Evolutionary conservation across 2,797 vertebrate genomes (phyloP), one percentile per base, ranked within the genome.

Genomic region (Sitta carolinensis): DNA sequence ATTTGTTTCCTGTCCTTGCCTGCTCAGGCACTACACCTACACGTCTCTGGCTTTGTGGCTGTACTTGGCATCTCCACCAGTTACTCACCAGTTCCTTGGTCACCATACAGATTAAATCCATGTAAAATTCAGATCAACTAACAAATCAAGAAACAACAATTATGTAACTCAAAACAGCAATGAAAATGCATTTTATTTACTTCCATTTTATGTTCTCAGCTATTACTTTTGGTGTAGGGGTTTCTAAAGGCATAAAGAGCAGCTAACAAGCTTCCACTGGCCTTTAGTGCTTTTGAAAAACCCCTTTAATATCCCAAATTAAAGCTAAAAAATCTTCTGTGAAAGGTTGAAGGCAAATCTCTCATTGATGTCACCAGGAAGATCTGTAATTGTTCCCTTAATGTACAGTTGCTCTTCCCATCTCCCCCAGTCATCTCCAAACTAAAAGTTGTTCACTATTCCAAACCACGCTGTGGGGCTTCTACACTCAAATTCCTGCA

Each of bases 161-260:
- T 96, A 89, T 92, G 58, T 97, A 96, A 93, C 78, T 96, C 92
- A 95, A 96, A 96, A 89, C 95, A 94, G 95, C 95, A 95, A 95
- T 75, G 89, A 95, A 95, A 97, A 97, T 96, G 88, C 81, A 95
- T 96, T 91, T 95, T 96, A 95, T 93, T 95, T 96, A 96, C 95
- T 94, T 96, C 93, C 88, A 95, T 94, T 90, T 90, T 84, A 95
- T 62, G 85, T 95, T 78, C 89, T 93, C 43, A 82, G 69, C 94
- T 97, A 90, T 84, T 70, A 19, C 50, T 95, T 96, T 91, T 95
- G 80, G 85, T 93, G 77, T 10, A 43, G 87, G 92, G 92, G 77
- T 86, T 92, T 95, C 79, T 92, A 97, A 96, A 97, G 94, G 94
- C 92, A 12, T 63, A 45, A 63, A 93, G 92, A 95, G 87, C 89